Evolutionary conservation across 1,140 invertebrate genomes (phyloP), one percentile per base, ranked within the genome.

Genomic region (Harpegnathos saltator): DNA sequence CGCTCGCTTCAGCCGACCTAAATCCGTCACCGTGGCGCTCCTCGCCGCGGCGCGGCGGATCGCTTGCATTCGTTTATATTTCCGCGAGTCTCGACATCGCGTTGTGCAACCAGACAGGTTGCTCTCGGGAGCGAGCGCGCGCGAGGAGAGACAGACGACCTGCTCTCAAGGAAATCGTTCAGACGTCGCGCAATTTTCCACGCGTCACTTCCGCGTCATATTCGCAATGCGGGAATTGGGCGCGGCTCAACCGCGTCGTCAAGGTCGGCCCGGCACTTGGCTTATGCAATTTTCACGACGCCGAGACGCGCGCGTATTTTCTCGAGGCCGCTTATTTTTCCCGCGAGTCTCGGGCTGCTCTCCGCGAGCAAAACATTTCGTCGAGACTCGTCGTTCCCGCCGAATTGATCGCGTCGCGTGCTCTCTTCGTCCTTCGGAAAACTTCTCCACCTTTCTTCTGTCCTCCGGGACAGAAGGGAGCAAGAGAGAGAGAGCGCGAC

Each of bases 1-100:
- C 17, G 59, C 3, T 11, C 44, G 17, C n/a, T n/a, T 11, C 44
- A 44, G 17, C 22, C 59, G 22, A 9, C 3, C 33, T 69, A 69
- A 80, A 48, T 26, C 38, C 33, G 63, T 22, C 22, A 24, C 15
- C n/a, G 0, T 63, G 1, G 26, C 24, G 19, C 17, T 44, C n/a
- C n/a, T 22, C 22, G n/a, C 15, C n/a, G 0, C 50, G 1, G 26
- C 24, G 19, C 38, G 38, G 63, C 66, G 44, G 33, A 48, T 26
- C 52, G 38, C 38, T 44, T 48, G 65, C 33, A 58, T 58, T 80
- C 75, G 65, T 71, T 71, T 69, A 71, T 80, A 80, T 80, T 80
- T 80, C 52, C 58, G 54, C 75, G 38, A 58, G 33, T 33, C 56
- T 19, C 22, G 44, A n/a, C 26, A 24, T 63, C 26, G n/a, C n/a